Evolutionary conservation across 2,113 vertebrate species (phyloP).

Genomic region (Colius striatus): DNA sequence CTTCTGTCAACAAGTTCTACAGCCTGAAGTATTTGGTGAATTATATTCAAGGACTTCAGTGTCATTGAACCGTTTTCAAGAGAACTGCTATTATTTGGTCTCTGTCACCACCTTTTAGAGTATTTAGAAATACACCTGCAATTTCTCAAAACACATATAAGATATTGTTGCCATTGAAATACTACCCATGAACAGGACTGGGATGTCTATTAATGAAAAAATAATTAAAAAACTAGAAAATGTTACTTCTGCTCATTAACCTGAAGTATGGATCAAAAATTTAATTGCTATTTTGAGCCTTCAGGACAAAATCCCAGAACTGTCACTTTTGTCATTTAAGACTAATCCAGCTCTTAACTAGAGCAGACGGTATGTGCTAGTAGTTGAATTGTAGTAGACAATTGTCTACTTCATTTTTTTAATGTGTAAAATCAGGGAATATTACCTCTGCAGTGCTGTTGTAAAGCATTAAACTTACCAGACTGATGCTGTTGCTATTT

Average conservation of each 20-base stretch:
- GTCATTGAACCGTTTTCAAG: not conserved
- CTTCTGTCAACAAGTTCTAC: not conserved
- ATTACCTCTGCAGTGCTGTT: not conserved
- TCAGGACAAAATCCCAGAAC: not conserved
- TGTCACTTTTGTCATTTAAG: not conserved
- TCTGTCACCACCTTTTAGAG: not conserved
- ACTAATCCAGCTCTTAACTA: not conserved
- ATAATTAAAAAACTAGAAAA: not conserved
- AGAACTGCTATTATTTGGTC: not conserved
- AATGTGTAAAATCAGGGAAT: not conserved
- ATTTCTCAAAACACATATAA: not conserved
- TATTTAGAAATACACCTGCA: not conserved
- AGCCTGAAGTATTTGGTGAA: not conserved
- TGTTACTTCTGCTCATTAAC: not conserved
- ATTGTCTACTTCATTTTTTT: not conserved
- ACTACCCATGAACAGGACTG: not conserved
- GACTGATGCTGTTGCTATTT: not conserved
- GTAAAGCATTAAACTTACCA: not conserved
- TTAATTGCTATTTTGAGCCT: not conserved
- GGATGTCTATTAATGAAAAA: not conserved
- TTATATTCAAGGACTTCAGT: not conserved
- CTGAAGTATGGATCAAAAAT: not conserved
- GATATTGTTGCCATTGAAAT: not conserved
- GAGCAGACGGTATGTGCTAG: not conserved
- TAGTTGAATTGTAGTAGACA: not conserved